A percentile compares a stretch with the other conserved stretches of the same genome.
Conservation (phyloP, 2,888 invertebrate genomes). For the Ametastegia equiseti region DNA sequence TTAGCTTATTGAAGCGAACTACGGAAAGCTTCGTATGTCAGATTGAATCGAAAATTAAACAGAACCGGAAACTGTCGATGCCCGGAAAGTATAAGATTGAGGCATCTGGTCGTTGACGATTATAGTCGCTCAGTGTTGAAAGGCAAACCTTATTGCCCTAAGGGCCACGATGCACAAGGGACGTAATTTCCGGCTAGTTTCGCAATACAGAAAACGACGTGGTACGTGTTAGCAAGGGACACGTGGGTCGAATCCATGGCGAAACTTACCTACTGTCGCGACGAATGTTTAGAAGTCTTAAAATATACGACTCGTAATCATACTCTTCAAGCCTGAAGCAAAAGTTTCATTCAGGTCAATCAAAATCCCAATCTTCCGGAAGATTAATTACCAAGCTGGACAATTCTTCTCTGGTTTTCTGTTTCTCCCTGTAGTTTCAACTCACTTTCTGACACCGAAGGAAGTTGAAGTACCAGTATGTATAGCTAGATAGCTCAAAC, state of each 20-base stretch:
- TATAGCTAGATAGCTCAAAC: too few relatives aligned
- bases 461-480: too few relatives aligned
- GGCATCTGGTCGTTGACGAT: too few relatives aligned
- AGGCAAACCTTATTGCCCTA: neutral
- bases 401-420: too few relatives aligned
- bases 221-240: neutral
- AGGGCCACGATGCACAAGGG: neutral
- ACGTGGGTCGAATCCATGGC: constrained; percentile 32
- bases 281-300: neutral
- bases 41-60: neutral
- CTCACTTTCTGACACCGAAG: too few relatives aligned
- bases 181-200: constrained; percentile 25
- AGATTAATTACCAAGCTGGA: constrained; percentile 1
- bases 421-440: too few relatives aligned
- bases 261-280: constrained; percentile 9
- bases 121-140: neutral
- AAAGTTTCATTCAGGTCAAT: neutral
- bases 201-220: neutral
- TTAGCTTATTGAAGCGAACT: too few relatives aligned
- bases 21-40: neutral
- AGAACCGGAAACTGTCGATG: neutral
- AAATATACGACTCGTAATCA: neutral
- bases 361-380: neutral
- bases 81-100: neutral
- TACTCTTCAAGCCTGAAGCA: neutral